These are phyloP conservation scores for Aphelinus certus DNA, from an alignment of 1,140 invertebrate genomes.

Conservation along the genomic window DNA sequence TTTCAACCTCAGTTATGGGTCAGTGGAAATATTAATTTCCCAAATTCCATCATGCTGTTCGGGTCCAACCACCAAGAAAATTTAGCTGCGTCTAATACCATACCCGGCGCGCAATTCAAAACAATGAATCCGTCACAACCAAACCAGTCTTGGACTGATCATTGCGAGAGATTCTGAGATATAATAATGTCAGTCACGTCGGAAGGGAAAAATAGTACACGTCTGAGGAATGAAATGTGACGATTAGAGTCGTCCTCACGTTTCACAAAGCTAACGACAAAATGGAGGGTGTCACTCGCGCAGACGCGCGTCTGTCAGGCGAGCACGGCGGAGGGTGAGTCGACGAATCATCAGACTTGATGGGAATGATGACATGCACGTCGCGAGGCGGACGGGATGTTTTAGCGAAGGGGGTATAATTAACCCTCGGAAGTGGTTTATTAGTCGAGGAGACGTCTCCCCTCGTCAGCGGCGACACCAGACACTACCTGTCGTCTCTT, in stretches of 20 bases:
- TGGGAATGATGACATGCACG: conserved; percentile 52
- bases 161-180: no score
- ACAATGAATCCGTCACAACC: no score
- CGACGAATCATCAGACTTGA: conserved; percentile 53
- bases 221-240: conserved; percentile 4
- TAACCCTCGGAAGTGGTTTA: conserved; percentile 60
- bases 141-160: no score
- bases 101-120: no score
- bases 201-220: conserved; percentile 13
- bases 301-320: background rate
- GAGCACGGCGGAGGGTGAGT: conserved; percentile 21
- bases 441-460: conserved; percentile 58
- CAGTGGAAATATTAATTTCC: no score
- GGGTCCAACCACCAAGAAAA: no score
- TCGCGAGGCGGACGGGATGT: conserved; percentile 49
- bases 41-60: no score
- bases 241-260: conserved; percentile 40
- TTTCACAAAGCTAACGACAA: conserved; percentile 47
- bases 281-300: conserved; percentile 34
- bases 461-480: conserved; percentile 46
- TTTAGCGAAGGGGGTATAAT: conserved; percentile 56
- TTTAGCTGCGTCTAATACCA: no score
- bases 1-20: no score
- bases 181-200: no score
- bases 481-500: conserved; percentile 58